Evolutionary conservation across 2,888 invertebrate species (phyloP), one percentile per base, ranked within the genome.

Genomic region (Chaetogeoica ovagalla): DNA sequence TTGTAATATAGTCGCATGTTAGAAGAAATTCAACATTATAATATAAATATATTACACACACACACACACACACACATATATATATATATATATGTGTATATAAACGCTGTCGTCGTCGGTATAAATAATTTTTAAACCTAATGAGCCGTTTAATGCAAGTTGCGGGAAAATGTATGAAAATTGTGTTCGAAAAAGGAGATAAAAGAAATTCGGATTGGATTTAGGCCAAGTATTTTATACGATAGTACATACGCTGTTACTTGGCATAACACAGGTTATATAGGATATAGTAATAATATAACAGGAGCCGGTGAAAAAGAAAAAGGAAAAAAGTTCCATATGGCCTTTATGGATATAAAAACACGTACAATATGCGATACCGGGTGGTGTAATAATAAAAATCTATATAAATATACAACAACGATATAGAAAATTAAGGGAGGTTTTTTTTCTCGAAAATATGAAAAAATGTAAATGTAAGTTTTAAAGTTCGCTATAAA

Each of bases 131-230:
- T 65, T 65, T 57, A 57, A 39, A 65, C 11, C 39, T 74, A 74
- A 74, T 74, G 74, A 74, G 74, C 74, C 65, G n/a, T 55, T 21
- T 55, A 73, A 74, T 57, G 65, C 8, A 13, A 74, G 39, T 57
- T n/a, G 65, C 55, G 65, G 74, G 65, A 65, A 74, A 57, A 55
- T 39, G 55, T 74, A 74, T 39, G 65, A 57, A 74, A 65, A 65
- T 52, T 65, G 55, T 21, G 23, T 39, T n/a, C 17, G 65, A 43
- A 65, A 74, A 74, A 21, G 19, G 39, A 74, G 74, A 65, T 65
- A 74, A 69, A 70, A 57, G 65, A 74, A 74, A 74, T 65, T 74
- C 57, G 9, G 74, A 39, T 74, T 74, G 74, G 65, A 65, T 74
- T 39, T 39, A 55, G 19, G 55, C 74, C 74, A 74, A 65, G 73